Percentiles rank a stretch among this genome's conserved stretches.
These are phyloP conservation scores for Dione vanillae DNA, from an alignment of 2,888 invertebrate species.

Conservation along the genomic window DNA sequence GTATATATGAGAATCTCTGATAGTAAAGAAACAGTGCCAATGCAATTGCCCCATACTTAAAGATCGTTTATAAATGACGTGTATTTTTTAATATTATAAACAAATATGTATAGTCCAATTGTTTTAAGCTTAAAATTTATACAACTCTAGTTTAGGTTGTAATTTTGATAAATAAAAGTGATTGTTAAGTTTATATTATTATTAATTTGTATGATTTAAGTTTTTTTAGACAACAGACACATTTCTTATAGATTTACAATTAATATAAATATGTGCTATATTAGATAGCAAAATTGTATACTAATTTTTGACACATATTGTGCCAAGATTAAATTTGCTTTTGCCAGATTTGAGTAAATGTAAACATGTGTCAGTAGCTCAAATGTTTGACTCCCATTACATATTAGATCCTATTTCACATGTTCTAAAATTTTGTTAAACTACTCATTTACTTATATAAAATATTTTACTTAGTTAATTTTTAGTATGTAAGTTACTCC, in stretches of 20 bases:
- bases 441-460: neutral
- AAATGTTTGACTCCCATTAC: neutral
- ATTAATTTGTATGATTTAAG: conserved; percentile 3
- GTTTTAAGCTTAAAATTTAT: neutral
- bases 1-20: conserved; percentile 13
- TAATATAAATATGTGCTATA: neutral
- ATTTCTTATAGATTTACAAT: neutral
- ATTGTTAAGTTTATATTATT: conserved; percentile 9
- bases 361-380: neutral
- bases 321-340: neutral
- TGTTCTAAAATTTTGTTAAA: too few species aligned
- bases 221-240: neutral
- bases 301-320: neutral
- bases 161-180: conserved; percentile 11
- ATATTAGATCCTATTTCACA: neutral
- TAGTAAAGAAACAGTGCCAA: conserved; percentile 14
- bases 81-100: neutral
- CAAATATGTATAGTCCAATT: neutral
- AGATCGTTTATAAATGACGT: neutral
- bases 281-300: neutral
- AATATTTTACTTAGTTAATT: neutral
- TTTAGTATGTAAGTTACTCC: neutral
- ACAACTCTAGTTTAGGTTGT: neutral
- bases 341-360: neutral
- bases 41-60: conserved; percentile 9